Conservation (phyloP, 2,888 invertebrate species). For the Aethes cnicana region DNA sequence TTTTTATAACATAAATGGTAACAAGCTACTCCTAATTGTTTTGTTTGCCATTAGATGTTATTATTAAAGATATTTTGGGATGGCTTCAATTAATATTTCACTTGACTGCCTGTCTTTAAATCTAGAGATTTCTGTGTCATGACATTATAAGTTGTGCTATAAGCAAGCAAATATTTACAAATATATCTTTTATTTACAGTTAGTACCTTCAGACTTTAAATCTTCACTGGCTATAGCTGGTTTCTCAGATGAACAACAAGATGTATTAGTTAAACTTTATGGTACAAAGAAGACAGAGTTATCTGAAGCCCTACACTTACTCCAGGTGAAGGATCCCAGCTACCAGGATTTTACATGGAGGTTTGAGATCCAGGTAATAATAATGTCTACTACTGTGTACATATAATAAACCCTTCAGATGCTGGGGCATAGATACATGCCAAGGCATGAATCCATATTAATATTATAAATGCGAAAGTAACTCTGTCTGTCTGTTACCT, state of each 20-base stretch:
- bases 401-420: too few relatives aligned
- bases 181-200: constrained; percentile 46
- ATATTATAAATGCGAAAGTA: too few relatives aligned
- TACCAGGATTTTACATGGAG: constrained; percentile 74
- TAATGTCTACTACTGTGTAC: background rate
- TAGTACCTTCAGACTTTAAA: constrained; percentile 68
- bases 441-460: too few relatives aligned
- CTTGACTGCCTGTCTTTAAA: too few relatives aligned
- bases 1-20: background rate
- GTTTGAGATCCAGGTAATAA: constrained; percentile 69
- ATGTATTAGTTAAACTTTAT: constrained; percentile 83
- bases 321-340: constrained; percentile 64
- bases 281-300: constrained; percentile 80
- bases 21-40: background rate
- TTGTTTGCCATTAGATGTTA: too few relatives aligned
- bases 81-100: too few relatives aligned
- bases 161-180: too few relatives aligned
- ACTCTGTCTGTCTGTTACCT: too few relatives aligned
- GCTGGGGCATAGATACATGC: too few relatives aligned
- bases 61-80: too few relatives aligned
- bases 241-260: constrained; percentile 83
- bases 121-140: too few relatives aligned
- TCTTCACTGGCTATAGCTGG: constrained; percentile 77
- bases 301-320: constrained; percentile 69
- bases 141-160: too few relatives aligned